Conservation (phyloP, 2,888 invertebrate genomes). For the Zeuzera pyrina region DNA sequence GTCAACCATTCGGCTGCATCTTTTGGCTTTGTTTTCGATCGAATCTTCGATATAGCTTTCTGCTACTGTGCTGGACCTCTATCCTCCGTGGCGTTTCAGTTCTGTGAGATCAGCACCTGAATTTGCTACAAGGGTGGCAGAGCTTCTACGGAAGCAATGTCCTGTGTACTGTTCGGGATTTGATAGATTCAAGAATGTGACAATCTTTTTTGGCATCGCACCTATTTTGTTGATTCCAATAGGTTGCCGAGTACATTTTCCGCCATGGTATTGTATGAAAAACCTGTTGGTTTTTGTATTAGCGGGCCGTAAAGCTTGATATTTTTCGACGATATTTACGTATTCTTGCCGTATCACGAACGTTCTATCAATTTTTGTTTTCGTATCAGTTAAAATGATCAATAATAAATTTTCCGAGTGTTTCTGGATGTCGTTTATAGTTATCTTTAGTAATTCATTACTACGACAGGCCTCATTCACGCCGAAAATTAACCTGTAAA, state of each 20-base stretch:
- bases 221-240: conserved; percentile 10
- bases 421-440: conserved; percentile 7
- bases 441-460: conserved; percentile 7
- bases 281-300: conserved; percentile 6
- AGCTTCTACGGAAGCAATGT: conserved; percentile 11
- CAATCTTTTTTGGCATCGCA: conserved; percentile 12
- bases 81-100: conserved; percentile 9
- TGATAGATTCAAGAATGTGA: conserved; percentile 7
- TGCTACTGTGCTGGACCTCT: not conserved
- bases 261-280: conserved; percentile 10
- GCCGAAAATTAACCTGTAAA: too few species aligned
- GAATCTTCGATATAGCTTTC: conserved; percentile 3
- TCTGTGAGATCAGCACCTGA: conserved; percentile 8
- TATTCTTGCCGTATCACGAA: conserved; percentile 6
- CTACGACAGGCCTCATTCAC: conserved; percentile 9
- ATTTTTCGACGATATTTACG: conserved; percentile 8
- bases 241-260: conserved; percentile 11
- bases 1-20: too few species aligned
- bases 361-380: conserved; percentile 4
- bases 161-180: conserved; percentile 11
- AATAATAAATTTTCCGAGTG: conserved; percentile 3
- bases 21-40: conserved; percentile 1
- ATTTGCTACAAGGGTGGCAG: conserved; percentile 6
- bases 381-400: conserved; percentile 6
- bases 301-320: conserved; percentile 7